A percentile compares a stretch with the other conserved stretches of the same genome.
phyloP scores from a whole-genome alignment of 1,140 invertebrate species.

The Wiebesia pumilae region DNA sequence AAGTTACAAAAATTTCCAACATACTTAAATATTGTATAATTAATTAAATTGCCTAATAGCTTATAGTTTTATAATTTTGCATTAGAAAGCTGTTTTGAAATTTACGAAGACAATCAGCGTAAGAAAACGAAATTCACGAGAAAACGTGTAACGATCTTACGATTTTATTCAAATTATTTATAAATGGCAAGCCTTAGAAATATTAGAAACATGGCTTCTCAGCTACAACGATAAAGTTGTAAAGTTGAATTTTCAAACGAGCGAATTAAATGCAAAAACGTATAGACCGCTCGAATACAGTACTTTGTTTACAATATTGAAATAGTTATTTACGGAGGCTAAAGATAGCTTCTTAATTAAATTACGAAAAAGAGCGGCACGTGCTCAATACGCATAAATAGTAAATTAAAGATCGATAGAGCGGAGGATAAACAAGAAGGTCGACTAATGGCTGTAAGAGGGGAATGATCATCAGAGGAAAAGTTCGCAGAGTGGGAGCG shows the following conservation, averaged over 20 bases:
- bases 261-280: background rate
- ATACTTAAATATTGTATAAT: background rate
- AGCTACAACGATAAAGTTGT: background rate
- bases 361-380: background rate
- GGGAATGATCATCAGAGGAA: constrained; percentile 47
- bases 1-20: background rate
- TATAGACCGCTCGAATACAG: background rate
- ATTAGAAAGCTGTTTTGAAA: constrained; percentile 4
- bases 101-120: background rate
- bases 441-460: constrained; percentile 9
- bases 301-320: constrained; percentile 5
- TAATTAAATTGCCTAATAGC: background rate
- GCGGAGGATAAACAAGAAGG: constrained; percentile 10
- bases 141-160: background rate
- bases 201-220: background rate
- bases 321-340: background rate
- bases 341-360: background rate
- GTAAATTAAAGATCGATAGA: constrained; percentile 11
- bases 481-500: background rate
- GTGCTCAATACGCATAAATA: constrained; percentile 5
- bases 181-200: background rate
- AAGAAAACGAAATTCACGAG: background rate
- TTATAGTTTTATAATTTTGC: background rate
- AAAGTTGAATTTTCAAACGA: background rate
- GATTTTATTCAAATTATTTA: background rate